Conservation (phyloP, 2,888 invertebrate genomes). For the Bugula neritina region DNA sequence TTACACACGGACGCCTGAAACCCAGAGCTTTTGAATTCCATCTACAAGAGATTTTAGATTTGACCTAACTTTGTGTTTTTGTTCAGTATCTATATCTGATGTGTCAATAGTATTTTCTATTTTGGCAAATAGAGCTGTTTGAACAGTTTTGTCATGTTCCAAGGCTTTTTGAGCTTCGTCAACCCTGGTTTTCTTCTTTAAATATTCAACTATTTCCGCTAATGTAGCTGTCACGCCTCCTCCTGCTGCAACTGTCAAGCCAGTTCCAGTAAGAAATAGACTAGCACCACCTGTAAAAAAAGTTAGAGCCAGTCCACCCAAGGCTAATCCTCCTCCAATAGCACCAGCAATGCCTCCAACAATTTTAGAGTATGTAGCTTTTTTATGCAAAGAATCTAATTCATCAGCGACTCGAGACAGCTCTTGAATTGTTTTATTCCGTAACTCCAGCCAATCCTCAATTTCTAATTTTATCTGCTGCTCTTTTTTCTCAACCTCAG, state of each 20-base stretch:
- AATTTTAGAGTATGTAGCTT: constrained; percentile 25
- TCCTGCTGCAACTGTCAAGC: constrained; percentile 24
- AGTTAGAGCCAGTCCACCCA: background rate
- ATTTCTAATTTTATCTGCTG: background rate
- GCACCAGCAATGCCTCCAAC: constrained; percentile 23
- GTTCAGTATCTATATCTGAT: constrained; percentile 4
- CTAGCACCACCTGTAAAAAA: constrained; percentile 26
- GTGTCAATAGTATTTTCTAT: constrained; percentile 26
- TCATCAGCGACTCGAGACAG: constrained; percentile 17
- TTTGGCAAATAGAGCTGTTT: constrained; percentile 7
- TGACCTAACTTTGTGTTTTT: background rate
- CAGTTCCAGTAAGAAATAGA: constrained; percentile 11
- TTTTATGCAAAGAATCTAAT: constrained; percentile 20
- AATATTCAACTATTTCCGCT: constrained; percentile 17
- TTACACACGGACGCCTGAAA: background rate
- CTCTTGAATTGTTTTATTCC: constrained; percentile 16
- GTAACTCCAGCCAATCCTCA: constrained; percentile 8
- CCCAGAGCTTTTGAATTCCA: constrained; percentile 14
- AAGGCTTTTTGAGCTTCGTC: constrained; percentile 21
- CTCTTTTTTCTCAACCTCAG: background rate
- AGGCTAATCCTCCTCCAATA: constrained; percentile 21
- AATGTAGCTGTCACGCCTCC: constrained; percentile 25
- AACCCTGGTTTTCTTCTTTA: constrained; percentile 25
- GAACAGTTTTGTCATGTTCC: constrained; percentile 25
- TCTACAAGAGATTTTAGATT: background rate